Conservation (phyloP, 2,113 vertebrate genomes). For the Gopherus flavomarginatus region DNA sequence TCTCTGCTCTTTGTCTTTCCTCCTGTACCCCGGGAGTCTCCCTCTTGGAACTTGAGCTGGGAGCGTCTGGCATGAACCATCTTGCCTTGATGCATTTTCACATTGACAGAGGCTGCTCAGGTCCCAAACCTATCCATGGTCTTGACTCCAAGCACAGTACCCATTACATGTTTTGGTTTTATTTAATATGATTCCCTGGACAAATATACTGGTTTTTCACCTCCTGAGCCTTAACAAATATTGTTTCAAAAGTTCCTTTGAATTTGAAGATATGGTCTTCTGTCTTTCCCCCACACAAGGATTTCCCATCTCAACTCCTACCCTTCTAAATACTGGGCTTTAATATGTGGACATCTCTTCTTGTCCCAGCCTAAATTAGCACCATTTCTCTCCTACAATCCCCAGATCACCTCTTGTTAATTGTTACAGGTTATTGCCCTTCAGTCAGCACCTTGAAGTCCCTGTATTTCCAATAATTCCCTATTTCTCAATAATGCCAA, state of each 20-base stretch:
- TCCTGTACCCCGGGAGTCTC: rapidly evolving
- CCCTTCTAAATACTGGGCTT: neutral
- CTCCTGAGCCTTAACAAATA: conserved; percentile 38
- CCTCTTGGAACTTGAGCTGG: rapidly evolving
- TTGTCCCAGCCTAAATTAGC: neutral
- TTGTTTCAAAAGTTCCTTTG: conserved; percentile 39
- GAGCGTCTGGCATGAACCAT: neutral
- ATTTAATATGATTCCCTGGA: conserved; percentile 55
- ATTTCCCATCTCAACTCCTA: neutral
- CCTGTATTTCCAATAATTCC: neutral
- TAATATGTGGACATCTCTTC: neutral
- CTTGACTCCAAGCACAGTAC: neutral
- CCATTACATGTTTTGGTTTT: conserved; percentile 27
- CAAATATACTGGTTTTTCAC: conserved; percentile 41
- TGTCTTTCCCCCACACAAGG: conserved; percentile 26
- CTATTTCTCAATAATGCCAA: neutral
- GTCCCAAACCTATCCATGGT: rapidly evolving
- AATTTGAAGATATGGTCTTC: conserved; percentile 26
- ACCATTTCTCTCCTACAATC: neutral
- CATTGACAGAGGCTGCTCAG: conserved; percentile 30
- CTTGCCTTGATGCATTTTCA: neutral
- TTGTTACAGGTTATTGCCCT: conserved; percentile 16
- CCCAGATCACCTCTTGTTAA: neutral
- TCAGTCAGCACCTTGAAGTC: conserved; percentile 40
- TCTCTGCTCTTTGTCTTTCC: neutral